Evolutionary conservation across 2,113 vertebrate genomes (phyloP).

Genomic region (Astur gentilis): DNA sequence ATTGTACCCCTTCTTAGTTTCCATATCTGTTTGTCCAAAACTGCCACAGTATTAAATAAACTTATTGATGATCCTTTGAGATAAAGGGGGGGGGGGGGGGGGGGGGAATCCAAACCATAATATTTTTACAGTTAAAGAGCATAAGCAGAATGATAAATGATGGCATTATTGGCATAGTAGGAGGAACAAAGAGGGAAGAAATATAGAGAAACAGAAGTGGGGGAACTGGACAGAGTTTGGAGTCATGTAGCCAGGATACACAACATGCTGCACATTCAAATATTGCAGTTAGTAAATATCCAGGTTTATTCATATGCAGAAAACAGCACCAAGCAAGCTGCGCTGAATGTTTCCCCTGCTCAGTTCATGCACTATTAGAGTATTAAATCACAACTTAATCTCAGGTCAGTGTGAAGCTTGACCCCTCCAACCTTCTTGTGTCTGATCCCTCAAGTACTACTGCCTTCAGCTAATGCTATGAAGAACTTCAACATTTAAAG

Average conservation of each 20-base stretch:
- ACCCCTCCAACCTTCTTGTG: neutral
- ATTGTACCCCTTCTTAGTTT: neutral
- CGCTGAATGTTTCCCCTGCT: neutral
- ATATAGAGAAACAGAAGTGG: neutral
- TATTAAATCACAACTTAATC: neutral
- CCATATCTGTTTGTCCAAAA: neutral
- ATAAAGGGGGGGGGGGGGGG: neutral
- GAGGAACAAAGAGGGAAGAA: neutral
- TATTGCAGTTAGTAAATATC: neutral
- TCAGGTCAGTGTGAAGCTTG: neutral
- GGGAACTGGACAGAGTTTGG: neutral
- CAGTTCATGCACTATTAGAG: neutral
- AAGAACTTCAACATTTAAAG: neutral
- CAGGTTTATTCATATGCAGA: neutral
- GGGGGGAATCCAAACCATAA: accelerated
- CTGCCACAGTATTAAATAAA: neutral
- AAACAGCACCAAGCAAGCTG: neutral
- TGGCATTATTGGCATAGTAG: neutral
- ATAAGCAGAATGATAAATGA: neutral
- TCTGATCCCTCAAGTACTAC: neutral
- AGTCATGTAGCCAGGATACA: neutral
- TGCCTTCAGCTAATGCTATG: neutral
- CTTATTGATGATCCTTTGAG: neutral
- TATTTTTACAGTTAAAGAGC: neutral
- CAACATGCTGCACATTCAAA: neutral